These are phyloP conservation scores for Narcine bancroftii DNA, from an alignment of 2,113 vertebrate species.

Conservation along the genomic window DNA sequence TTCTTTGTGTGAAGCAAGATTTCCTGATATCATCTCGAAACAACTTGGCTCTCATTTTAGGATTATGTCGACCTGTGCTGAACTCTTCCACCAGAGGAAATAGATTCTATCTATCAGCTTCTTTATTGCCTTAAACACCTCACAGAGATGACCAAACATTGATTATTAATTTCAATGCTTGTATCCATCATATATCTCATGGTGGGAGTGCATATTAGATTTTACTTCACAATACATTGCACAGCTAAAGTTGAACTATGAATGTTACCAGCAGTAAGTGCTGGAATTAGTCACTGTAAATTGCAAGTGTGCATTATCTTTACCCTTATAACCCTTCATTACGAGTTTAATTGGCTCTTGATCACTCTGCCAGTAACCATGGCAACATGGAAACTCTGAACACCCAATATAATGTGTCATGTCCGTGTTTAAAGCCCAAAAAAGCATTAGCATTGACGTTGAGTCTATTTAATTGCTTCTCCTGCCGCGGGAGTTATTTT, in stretches of 20 bases:
- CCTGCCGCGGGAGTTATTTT: conserved; percentile 29
- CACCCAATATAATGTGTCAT: conserved; percentile 19
- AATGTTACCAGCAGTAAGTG: neutral
- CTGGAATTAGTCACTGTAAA: conserved; percentile 28
- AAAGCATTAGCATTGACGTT: conserved; percentile 30
- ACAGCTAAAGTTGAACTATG: neutral
- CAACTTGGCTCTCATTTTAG: neutral
- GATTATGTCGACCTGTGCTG: neutral
- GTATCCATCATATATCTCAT: neutral
- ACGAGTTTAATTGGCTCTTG: conserved; percentile 24
- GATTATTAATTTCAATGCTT: neutral
- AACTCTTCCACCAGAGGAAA: neutral
- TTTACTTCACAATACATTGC: neutral
- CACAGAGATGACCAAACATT: too few relatives aligned
- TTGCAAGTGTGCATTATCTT: conserved; percentile 32
- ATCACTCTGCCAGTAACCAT: conserved; percentile 32
- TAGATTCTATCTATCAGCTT: neutral
- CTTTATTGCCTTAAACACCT: neutral
- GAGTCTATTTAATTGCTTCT: conserved; percentile 24
- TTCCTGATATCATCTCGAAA: neutral
- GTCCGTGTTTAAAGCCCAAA: conserved; percentile 34
- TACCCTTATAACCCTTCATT: conserved; percentile 31
- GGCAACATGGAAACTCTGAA: conserved; percentile 27
- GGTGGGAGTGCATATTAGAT: neutral
- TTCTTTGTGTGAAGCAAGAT: neutral